Evolutionary conservation across 1,140 invertebrate species (phyloP), one percentile per base, ranked within the genome.

Genomic region (Aphidius gifuensis): DNA sequence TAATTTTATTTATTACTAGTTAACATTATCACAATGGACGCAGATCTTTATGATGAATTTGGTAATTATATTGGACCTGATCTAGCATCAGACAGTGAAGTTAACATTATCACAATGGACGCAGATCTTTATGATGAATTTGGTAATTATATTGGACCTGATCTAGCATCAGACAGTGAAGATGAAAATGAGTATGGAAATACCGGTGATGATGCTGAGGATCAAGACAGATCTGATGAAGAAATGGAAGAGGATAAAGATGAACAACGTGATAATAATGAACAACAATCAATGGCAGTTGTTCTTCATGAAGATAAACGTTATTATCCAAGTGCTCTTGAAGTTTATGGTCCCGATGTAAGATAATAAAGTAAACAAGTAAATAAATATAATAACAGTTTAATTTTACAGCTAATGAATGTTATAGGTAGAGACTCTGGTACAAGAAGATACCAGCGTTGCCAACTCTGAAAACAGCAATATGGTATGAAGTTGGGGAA

Each of bases 1-100:
- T 16, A 16, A 16, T 16, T 16, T 16, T 16, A n/a, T n/a, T n/a
- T n/a, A 16, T 16, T 16, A 16, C 1, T 16, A 16, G 16, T 16
- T 16, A 32, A 32, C 23, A 32, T 32, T 9, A 62, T 64, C 38
- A 11, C 6, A 61, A 95, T 96, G 93, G 93, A 96, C 83, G 88
- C 91, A 5, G 94, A 97, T 85, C 83, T 96, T 16, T 99, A 99
- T 82, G 97, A 99, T 80, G 97, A 99, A 80, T 99, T 99, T 83
- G 98, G 98, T 9, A 99, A 99, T 81, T 99, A 99, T 72, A 93
- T 99, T 71, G 98, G 98, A 0, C 97, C 98, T 0, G 97, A 99
- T 71, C 82, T 99, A 58, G 91, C 92, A 50, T 89, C 88, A 55
- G 96, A 98, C 72, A 96, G 96, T 49, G n/a, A n/a, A n/a, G n/a